Percentiles rank a stretch among this genome's conserved stretches.
Conservation (phyloP, 1,140 invertebrate species). For the Panagrolaimus sp. region DNA sequence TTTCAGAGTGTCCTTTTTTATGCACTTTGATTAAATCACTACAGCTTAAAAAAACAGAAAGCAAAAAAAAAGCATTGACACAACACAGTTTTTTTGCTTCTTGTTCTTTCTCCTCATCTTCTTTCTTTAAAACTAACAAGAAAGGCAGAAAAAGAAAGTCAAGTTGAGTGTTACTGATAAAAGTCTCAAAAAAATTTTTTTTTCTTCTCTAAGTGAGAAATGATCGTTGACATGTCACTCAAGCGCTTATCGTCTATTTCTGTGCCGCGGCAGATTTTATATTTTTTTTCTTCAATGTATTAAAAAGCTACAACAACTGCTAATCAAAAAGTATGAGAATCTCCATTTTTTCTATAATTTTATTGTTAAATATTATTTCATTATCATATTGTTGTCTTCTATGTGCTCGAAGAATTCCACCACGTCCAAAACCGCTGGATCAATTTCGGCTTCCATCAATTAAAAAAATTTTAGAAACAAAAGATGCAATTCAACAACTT, state of each 20-base stretch:
- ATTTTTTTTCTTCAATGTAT: too few relatives aligned
- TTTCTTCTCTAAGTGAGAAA: too few relatives aligned
- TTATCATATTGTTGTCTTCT: too few relatives aligned
- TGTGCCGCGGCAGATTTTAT: too few relatives aligned
- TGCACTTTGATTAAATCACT: not conserved
- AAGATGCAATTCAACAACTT: conserved; percentile 31
- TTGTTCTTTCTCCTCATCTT: not conserved
- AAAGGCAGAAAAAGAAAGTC: not conserved
- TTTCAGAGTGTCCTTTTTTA: not conserved
- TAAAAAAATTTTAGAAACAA: conserved; percentile 39
- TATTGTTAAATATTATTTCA: too few relatives aligned
- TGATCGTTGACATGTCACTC: too few relatives aligned
- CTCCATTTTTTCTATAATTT: too few relatives aligned
- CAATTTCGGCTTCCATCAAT: conserved; percentile 46
- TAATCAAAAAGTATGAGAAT: too few relatives aligned
- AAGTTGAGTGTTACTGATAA: not conserved
- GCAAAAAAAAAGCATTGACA: not conserved
- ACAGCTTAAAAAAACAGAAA: not conserved
- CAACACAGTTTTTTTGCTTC: not conserved
- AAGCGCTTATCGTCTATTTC: too few relatives aligned
- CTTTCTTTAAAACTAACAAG: not conserved
- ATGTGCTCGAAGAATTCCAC: conserved; percentile 21
- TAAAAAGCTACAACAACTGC: too few relatives aligned
- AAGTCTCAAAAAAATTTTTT: too few relatives aligned
- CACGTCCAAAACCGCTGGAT: conserved; percentile 41